Evolutionary conservation across 2,888 invertebrate species (phyloP).

Genomic region (Itoplectis maculator): DNA sequence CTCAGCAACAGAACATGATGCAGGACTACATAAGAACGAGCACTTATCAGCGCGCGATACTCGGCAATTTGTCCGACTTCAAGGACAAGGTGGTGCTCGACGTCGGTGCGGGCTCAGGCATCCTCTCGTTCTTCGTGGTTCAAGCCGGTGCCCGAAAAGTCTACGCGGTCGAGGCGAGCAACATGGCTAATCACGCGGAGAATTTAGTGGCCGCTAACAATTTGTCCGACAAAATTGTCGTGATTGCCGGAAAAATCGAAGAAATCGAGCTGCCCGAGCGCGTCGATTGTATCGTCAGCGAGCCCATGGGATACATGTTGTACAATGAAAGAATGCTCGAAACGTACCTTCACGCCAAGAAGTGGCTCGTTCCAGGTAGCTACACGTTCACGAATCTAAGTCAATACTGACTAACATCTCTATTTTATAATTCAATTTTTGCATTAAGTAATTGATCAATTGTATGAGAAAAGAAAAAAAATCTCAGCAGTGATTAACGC

Average conservation of each 20-base stretch:
- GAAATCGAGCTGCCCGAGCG: conserved; percentile 97
- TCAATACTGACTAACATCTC: not conserved
- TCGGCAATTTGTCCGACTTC: conserved; percentile 97
- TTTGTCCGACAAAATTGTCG: conserved; percentile 94
- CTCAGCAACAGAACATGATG: conserved; percentile 99
- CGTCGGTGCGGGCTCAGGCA: conserved; percentile 99
- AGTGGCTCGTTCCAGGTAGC: conserved; percentile 94
- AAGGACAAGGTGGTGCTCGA: conserved; percentile 97
- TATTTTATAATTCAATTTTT: not conserved
- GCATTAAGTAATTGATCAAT: not conserved
- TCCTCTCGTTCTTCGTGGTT: conserved; percentile 98
- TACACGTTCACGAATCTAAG: conserved; percentile 3
- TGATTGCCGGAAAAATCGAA: conserved; percentile 99
- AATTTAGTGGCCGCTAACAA: conserved; percentile 95
- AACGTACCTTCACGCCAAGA: conserved; percentile 99
- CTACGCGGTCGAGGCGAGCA: conserved; percentile 99
- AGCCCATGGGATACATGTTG: conserved; percentile 99
- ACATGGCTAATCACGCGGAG: conserved; percentile 98
- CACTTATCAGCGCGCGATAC: conserved; percentile 98
- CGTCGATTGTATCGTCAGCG: conserved; percentile 99
- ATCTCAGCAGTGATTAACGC: not conserved
- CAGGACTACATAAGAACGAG: conserved; percentile 99
- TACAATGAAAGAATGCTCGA: conserved; percentile 99
- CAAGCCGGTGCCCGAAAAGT: conserved; percentile 98
- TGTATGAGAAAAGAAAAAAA: not conserved